A percentile compares a stretch with the other conserved stretches of the same genome.
phyloP scores from a whole-genome alignment of 2,797 vertebrate genomes.

The Myripristis murdjan region DNA sequence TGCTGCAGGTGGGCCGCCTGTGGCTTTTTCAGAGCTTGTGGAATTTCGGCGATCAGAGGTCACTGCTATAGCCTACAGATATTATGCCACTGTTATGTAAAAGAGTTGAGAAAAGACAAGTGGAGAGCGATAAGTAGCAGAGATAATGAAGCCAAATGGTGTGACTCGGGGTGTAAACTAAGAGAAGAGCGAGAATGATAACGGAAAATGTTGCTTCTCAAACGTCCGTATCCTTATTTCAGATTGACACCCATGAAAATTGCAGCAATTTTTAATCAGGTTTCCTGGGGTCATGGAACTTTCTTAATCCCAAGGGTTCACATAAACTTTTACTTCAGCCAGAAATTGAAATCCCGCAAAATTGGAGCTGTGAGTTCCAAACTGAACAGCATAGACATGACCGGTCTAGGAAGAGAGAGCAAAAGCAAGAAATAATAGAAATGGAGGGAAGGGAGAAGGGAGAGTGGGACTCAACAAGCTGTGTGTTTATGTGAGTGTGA shows the following conservation, averaged over 20 bases:
- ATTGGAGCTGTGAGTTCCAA: background rate
- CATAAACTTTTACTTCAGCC: background rate
- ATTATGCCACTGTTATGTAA: constrained; percentile 58
- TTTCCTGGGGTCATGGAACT: too few relatives aligned
- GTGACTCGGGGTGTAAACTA: background rate
- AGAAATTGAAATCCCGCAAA: background rate
- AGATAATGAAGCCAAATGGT: background rate
- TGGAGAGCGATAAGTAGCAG: constrained; percentile 5
- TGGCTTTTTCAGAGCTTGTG: constrained; percentile 32
- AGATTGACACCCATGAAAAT: too few relatives aligned
- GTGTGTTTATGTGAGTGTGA: background rate
- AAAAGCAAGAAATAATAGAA: background rate
- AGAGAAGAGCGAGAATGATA: too few relatives aligned
- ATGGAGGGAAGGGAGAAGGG: background rate
- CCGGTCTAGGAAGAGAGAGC: background rate
- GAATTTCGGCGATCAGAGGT: constrained; percentile 46
- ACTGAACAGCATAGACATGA: background rate
- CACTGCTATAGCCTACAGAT: constrained; percentile 49
- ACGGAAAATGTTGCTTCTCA: too few relatives aligned
- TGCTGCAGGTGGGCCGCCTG: constrained; percentile 35
- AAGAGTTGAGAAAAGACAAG: background rate
- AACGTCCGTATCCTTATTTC: too few relatives aligned
- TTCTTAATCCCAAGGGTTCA: too few relatives aligned
- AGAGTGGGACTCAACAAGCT: background rate
- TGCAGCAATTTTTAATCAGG: too few relatives aligned